Evolutionary conservation across 1,140 invertebrate genomes (phyloP).

Genomic region (Atta colombica): DNA sequence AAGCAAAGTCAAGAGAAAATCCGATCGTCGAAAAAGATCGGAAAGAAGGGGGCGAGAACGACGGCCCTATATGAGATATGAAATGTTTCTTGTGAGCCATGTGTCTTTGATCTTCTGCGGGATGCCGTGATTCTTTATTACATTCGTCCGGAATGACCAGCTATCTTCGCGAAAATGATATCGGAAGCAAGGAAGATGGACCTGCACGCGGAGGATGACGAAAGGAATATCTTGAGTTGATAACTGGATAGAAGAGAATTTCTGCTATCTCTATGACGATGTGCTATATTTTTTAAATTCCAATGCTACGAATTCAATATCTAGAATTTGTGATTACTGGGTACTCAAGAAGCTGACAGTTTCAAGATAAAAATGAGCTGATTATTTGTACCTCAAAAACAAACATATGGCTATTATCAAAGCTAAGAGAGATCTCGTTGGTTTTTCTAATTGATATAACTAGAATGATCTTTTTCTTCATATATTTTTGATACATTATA

Average conservation of each 20-base stretch:
- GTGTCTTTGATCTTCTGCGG: constrained; percentile 52
- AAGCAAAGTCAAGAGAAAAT: constrained; percentile 7
- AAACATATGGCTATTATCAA: neutral
- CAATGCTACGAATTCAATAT: neutral
- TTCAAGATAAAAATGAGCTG: constrained; percentile 1
- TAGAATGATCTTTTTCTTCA: neutral
- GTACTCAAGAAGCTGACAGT: neutral
- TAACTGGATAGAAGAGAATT: neutral
- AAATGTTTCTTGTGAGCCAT: constrained; percentile 20
- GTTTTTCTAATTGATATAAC: neutral
- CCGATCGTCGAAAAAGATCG: constrained; percentile 41
- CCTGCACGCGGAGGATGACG: constrained; percentile 25
- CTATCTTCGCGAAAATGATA: neutral
- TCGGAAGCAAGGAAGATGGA: neutral
- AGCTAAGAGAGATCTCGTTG: neutral
- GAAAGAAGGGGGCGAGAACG: neutral
- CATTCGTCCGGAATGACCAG: neutral
- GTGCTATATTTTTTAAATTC: neutral
- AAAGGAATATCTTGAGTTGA: neutral
- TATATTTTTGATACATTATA: constrained; percentile 14
- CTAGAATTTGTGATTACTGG: neutral
- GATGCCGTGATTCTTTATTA: constrained; percentile 10
- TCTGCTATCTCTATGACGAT: neutral
- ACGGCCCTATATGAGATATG: constrained; percentile 2
- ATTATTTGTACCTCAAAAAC: neutral